Percentiles rank a stretch among this genome's conserved stretches.
Evolutionary conservation across 2,888 invertebrate species (phyloP).

Genomic region (Rhamnusium bicolor): DNA sequence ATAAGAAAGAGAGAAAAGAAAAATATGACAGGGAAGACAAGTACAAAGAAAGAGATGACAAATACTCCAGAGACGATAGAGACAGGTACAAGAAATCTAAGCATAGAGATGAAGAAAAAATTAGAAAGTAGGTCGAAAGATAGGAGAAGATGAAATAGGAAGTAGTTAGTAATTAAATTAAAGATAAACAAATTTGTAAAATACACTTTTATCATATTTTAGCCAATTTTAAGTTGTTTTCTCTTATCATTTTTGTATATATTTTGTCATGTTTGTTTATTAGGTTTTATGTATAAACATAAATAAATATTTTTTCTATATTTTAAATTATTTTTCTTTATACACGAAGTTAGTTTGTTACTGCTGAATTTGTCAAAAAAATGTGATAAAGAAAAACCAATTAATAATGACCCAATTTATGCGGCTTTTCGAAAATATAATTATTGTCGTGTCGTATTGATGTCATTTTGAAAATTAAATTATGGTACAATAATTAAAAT

Average conservation of each 20-base stretch:
- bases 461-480: too few species aligned
- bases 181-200: slow-evolving; percentile 2
- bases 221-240: slow-evolving; percentile 20
- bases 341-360: too few species aligned
- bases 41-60: slow-evolving; percentile 60
- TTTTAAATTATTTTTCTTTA: neutral
- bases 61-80: slow-evolving; percentile 59
- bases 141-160: slow-evolving; percentile 60
- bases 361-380: too few species aligned
- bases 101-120: slow-evolving; percentile 59
- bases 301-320: slow-evolving; percentile 39
- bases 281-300: slow-evolving; percentile 30
- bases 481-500: too few species aligned
- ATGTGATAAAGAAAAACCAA: too few species aligned
- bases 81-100: slow-evolving; percentile 61
- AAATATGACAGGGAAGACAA: slow-evolving; percentile 61
- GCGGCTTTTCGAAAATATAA: too few species aligned
- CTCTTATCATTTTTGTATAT: slow-evolving; percentile 6
- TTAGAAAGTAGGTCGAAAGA: slow-evolving; percentile 63
- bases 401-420: too few species aligned
- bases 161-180: slow-evolving; percentile 16
- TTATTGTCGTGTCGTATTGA: too few species aligned
- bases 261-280: slow-evolving; percentile 8
- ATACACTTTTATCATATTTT: slow-evolving; percentile 13
- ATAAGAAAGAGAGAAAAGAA: slow-evolving; percentile 62